Conservation (phyloP, 2,888 invertebrate species). For the Portevinia maculata region DNA sequence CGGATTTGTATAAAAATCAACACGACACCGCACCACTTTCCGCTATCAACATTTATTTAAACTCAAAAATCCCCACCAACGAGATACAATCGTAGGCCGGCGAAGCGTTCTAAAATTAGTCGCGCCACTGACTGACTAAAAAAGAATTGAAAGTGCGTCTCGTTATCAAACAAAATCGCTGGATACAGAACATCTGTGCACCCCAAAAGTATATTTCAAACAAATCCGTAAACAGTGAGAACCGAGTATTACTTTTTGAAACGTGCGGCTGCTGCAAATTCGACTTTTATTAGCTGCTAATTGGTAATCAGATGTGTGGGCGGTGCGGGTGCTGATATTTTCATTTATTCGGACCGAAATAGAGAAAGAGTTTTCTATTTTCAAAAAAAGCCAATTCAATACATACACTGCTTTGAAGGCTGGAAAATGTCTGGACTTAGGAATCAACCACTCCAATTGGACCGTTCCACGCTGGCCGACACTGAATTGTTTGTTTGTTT, state of each 20-base stretch:
- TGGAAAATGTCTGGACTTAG: neutral
- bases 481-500: slow-evolving; percentile 52
- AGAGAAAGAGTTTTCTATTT: slow-evolving; percentile 27
- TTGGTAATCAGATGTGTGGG: slow-evolving; percentile 32
- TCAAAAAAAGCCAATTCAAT: slow-evolving; percentile 8
- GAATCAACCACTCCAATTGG: slow-evolving; percentile 1
- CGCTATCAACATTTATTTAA: slow-evolving; percentile 35
- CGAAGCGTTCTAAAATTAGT: slow-evolving; percentile 49
- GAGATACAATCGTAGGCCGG: neutral
- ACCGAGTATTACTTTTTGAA: neutral
- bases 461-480: slow-evolving; percentile 1
- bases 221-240: neutral
- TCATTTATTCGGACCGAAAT: neutral
- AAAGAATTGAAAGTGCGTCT: slow-evolving; percentile 54
- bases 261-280: slow-evolving; percentile 25
- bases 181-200: slow-evolving; percentile 50
- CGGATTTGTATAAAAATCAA: slow-evolving; percentile 42
- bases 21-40: slow-evolving; percentile 20
- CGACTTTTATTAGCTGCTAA: slow-evolving; percentile 68
- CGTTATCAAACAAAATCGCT: slow-evolving; percentile 43
- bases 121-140: slow-evolving; percentile 6
- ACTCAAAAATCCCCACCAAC: slow-evolving; percentile 20
- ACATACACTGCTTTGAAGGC: neutral
- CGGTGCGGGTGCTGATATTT: slow-evolving; percentile 7
- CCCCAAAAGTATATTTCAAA: too few species aligned